Conservation (phyloP, 2,888 invertebrate species). For the Odontocerum albicorne region DNA sequence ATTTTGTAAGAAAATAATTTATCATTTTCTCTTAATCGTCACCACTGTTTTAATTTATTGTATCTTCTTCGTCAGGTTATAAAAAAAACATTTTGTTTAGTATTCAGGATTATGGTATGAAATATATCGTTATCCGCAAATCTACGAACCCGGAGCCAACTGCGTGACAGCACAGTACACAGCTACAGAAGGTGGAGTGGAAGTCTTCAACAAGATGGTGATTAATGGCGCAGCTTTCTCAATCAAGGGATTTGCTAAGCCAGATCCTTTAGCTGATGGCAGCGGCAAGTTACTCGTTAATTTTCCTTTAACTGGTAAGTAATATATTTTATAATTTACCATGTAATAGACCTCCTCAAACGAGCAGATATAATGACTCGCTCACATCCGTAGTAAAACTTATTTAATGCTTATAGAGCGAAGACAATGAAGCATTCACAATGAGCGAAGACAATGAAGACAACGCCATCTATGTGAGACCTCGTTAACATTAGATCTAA, state of each 20-base stretch:
- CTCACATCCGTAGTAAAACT: too few relatives aligned
- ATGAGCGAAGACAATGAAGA: too few relatives aligned
- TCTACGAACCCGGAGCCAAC: constrained; percentile 45
- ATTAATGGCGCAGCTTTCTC: constrained; percentile 1
- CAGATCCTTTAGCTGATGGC: constrained; percentile 25
- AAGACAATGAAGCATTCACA: too few relatives aligned
- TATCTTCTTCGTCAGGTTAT: not conserved
- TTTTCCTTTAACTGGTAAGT: constrained; percentile 27
- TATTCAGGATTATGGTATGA: constrained; percentile 51
- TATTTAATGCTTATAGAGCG: too few relatives aligned
- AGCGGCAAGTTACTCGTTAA: constrained; percentile 26
- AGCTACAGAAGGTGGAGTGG: constrained; percentile 9
- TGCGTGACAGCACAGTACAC: constrained; percentile 42
- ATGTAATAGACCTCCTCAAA: too few relatives aligned
- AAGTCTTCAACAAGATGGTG: constrained; percentile 27
- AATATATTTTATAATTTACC: too few relatives aligned
- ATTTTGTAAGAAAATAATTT: too few relatives aligned
- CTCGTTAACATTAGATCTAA: too few relatives aligned
- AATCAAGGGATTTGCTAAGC: constrained; percentile 21
- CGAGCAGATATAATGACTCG: too few relatives aligned
- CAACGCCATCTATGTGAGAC: too few relatives aligned
- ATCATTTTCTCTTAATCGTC: too few relatives aligned
- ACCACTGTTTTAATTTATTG: too few relatives aligned
- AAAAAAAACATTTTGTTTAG: constrained; percentile 39
- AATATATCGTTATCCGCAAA: constrained; percentile 47